These are phyloP conservation scores for Orthosia cruda DNA, from an alignment of 2,888 invertebrate species.

Conservation along the genomic window DNA sequence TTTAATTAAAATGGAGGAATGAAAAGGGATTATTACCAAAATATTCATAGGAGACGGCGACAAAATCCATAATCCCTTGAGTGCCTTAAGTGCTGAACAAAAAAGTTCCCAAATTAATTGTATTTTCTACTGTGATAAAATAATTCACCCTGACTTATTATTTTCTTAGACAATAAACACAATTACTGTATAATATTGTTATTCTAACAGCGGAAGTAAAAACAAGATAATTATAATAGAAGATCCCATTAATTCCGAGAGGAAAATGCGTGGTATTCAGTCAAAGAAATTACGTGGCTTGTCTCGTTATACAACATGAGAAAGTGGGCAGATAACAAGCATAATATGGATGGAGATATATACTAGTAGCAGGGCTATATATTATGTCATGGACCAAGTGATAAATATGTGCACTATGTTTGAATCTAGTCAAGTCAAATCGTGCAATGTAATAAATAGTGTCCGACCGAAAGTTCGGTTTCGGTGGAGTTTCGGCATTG, in stretches of 20 bases:
- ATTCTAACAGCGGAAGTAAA: neutral
- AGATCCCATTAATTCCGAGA: constrained; percentile 1
- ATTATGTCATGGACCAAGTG: too few species aligned
- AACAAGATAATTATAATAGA: neutral
- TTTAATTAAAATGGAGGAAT: neutral
- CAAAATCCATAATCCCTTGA: too few species aligned
- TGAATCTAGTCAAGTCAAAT: too few species aligned
- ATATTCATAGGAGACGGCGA: too few species aligned
- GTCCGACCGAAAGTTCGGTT: too few species aligned
- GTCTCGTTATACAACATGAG: constrained; percentile 9
- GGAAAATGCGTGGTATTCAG: constrained; percentile 1
- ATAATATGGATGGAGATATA: neutral
- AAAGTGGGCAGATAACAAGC: constrained; percentile 10
- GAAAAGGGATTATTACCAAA: neutral
- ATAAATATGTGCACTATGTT: too few species aligned
- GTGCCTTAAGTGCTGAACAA: too few species aligned
- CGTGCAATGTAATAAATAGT: too few species aligned
- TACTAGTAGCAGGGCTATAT: neutral
- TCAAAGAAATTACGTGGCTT: constrained; percentile 16
- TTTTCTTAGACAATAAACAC: neutral
- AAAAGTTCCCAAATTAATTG: too few species aligned
- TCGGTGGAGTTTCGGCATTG: too few species aligned
- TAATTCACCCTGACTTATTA: constrained; percentile 8
- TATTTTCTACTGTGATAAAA: too few species aligned
- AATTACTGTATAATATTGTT: neutral